Conservation (phyloP, 2,888 invertebrate species). For the Cryptus viduatorius region DNA sequence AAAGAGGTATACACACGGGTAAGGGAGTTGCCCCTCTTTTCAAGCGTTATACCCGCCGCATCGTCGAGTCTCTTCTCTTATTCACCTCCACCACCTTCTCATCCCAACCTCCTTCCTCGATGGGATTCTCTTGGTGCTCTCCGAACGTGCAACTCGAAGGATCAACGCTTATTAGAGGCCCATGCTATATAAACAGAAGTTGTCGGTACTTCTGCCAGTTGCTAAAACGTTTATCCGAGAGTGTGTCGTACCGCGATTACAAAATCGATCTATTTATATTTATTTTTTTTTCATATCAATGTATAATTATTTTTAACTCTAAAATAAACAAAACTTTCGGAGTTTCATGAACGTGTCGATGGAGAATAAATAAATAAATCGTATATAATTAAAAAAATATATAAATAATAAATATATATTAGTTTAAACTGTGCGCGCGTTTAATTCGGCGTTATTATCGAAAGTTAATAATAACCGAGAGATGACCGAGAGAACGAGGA, state of each 20-base stretch:
- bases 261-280: slow-evolving; percentile 4
- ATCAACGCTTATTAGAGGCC: slow-evolving; percentile 83
- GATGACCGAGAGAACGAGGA: slow-evolving; percentile 65
- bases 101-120: slow-evolving; percentile 28
- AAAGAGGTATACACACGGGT: slow-evolving; percentile 16
- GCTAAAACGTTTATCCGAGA: slow-evolving; percentile 63
- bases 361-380: slow-evolving; percentile 4
- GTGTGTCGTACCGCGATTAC: slow-evolving; percentile 45
- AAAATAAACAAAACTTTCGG: not conserved
- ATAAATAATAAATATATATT: not conserved
- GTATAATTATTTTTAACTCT: not conserved
- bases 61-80: slow-evolving; percentile 35
- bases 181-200: slow-evolving; percentile 84
- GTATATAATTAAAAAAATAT: not conserved
- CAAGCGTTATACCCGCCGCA: slow-evolving; percentile 5
- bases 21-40: slow-evolving; percentile 61
- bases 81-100: slow-evolving; percentile 60
- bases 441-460: slow-evolving; percentile 40
- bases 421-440: slow-evolving; percentile 31
- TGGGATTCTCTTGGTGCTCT: slow-evolving; percentile 50
- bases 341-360: not conserved
- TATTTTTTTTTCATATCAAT: not conserved
- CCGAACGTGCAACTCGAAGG: slow-evolving; percentile 74
- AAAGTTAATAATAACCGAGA: slow-evolving; percentile 14
- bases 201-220: slow-evolving; percentile 81